phyloP scores from a whole-genome alignment of 2,113 vertebrate genomes.

The Callionymus lyra region DNA sequence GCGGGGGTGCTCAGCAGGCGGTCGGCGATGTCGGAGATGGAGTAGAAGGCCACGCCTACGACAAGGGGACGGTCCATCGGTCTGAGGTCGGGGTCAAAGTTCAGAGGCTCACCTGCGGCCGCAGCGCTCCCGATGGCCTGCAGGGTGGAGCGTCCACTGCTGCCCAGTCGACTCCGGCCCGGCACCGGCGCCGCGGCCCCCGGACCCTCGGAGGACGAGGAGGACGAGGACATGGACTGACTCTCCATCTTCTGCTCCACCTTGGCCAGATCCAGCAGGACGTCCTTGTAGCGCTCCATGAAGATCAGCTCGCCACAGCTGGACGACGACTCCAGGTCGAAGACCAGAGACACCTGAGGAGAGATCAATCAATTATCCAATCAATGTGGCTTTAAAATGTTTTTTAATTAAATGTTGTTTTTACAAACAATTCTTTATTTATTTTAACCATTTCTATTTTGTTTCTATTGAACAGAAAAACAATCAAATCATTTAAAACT shows the following conservation, averaged over 20 bases:
- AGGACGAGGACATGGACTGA: slow-evolving; percentile 66
- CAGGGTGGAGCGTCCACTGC: slow-evolving; percentile 80
- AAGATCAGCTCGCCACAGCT: slow-evolving; percentile 83
- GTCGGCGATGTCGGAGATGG: slow-evolving; percentile 91
- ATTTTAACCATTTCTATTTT: too few species aligned
- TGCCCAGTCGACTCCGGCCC: slow-evolving; percentile 62
- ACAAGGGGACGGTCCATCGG: too few species aligned
- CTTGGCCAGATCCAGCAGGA: slow-evolving; percentile 74
- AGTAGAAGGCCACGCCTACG: slow-evolving; percentile 93
- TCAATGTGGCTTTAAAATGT: too few species aligned
- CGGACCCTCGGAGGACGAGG: slow-evolving; percentile 59
- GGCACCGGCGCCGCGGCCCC: slow-evolving; percentile 43
- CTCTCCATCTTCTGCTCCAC: slow-evolving; percentile 91
- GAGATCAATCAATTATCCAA: neutral
- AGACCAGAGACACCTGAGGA: slow-evolving; percentile 81
- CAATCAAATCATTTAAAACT: too few species aligned
- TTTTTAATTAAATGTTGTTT: too few species aligned
- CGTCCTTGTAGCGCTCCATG: slow-evolving; percentile 85
- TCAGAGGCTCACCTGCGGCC: slow-evolving; percentile 75
- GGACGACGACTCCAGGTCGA: slow-evolving; percentile 73
- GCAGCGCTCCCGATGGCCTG: slow-evolving; percentile 91
- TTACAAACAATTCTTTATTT: too few species aligned
- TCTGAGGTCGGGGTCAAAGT: too few species aligned
- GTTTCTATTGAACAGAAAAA: too few species aligned
- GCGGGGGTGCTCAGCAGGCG: slow-evolving; percentile 77